Evolutionary conservation across 1,140 invertebrate genomes (phyloP).

Genomic region (Caenorhabditis inopinata): DNA sequence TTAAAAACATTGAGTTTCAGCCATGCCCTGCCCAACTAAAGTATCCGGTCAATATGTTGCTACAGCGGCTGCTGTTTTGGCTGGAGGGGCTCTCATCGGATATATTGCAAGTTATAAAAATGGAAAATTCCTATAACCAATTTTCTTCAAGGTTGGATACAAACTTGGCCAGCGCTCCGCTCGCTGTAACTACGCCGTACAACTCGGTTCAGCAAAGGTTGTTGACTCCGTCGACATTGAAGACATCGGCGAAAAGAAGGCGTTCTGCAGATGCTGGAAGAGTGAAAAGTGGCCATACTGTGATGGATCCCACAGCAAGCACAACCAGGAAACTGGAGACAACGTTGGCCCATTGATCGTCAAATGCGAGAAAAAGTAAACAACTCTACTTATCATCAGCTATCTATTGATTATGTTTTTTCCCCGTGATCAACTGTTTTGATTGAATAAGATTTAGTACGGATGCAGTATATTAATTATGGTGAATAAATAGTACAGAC

Average conservation of each 20-base stretch:
- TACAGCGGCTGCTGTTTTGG: conserved; percentile 40
- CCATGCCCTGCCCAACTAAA: neutral
- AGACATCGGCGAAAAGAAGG: conserved; percentile 53
- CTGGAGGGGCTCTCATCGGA: conserved; percentile 46
- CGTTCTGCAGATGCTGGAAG: conserved; percentile 55
- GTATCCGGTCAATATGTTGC: conserved; percentile 27
- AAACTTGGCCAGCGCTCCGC: conserved; percentile 1
- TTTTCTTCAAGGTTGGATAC: conserved; percentile 40
- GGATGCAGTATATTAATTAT: conserved; percentile 15
- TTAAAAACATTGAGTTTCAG: neutral
- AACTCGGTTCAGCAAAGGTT: conserved; percentile 39
- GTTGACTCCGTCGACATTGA: conserved; percentile 50
- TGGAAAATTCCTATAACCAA: neutral
- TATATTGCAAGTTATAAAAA: conserved; percentile 37
- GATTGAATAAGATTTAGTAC: conserved; percentile 2
- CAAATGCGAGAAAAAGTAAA: conserved; percentile 37
- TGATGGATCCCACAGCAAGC: conserved; percentile 51
- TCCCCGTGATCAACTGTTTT: neutral
- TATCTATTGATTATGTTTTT: neutral
- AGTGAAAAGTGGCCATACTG: conserved; percentile 51
- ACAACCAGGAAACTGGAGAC: conserved; percentile 51
- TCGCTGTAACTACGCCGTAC: conserved; percentile 27
- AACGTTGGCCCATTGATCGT: conserved; percentile 52
- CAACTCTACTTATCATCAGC: neutral
- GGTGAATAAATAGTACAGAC: neutral